Evolutionary conservation across 2,797 vertebrate species (phyloP).

Genomic region (Sphenopsis melanotis): DNA sequence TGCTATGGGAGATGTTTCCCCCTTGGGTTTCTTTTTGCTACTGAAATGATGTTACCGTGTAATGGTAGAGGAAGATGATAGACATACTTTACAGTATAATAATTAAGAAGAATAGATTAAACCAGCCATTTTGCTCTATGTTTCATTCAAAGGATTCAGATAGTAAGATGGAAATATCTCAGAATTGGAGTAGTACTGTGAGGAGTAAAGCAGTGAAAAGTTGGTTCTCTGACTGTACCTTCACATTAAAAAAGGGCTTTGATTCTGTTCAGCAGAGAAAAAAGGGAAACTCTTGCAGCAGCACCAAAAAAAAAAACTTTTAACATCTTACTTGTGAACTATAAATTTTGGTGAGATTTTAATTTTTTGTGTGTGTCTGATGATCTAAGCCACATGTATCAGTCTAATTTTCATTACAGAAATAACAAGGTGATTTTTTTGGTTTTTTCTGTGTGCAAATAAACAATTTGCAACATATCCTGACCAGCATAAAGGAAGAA

Average conservation of each 20-base stretch:
- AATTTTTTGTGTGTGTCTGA: neutral
- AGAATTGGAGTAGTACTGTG: neutral
- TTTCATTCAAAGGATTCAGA: neutral
- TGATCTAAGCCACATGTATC: neutral
- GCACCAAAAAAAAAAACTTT: neutral
- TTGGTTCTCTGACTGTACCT: neutral
- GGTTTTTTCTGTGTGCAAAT: neutral
- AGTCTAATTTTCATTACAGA: neutral
- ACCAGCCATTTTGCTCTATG: neutral
- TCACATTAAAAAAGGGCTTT: neutral
- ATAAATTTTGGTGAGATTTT: neutral
- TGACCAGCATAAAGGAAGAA: neutral
- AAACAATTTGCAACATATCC: neutral
- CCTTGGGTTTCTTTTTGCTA: neutral
- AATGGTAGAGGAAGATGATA: neutral
- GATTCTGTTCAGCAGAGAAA: rapidly evolving
- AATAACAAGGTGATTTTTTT: neutral
- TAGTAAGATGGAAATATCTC: neutral
- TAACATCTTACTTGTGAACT: neutral
- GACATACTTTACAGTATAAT: rapidly evolving
- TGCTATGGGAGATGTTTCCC: neutral
- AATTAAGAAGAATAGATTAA: neutral
- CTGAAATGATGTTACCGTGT: neutral
- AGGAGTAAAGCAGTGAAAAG: neutral
- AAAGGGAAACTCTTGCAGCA: neutral